Evolutionary conservation across 2,888 invertebrate species (phyloP).

Genomic region (Archips xylosteana): DNA sequence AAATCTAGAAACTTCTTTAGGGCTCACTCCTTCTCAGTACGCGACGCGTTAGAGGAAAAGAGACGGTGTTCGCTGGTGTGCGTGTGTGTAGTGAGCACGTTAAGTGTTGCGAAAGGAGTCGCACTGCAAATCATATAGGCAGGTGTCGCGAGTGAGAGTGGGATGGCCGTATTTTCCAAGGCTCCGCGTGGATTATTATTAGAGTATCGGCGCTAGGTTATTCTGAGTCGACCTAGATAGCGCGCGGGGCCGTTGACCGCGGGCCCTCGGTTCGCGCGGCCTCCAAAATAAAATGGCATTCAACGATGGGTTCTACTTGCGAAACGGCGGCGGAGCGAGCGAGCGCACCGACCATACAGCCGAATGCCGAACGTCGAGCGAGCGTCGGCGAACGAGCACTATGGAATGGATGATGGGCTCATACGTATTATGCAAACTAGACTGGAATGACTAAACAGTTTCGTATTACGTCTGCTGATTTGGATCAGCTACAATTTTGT

Average conservation of each 20-base stretch:
- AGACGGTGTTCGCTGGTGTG: slow-evolving; percentile 61
- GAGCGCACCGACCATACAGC: not conserved
- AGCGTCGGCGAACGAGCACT: slow-evolving; percentile 18
- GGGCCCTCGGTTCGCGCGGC: slow-evolving; percentile 82
- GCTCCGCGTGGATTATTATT: slow-evolving; percentile 80
- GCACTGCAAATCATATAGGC: slow-evolving; percentile 65
- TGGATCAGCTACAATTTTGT: slow-evolving; percentile 18
- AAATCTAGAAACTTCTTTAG: slow-evolving; percentile 62
- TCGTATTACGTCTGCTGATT: slow-evolving; percentile 31
- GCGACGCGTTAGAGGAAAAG: slow-evolving; percentile 64
- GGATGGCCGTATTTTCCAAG: slow-evolving; percentile 75
- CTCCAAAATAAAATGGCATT: slow-evolving; percentile 85
- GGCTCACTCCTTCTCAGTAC: slow-evolving; percentile 54
- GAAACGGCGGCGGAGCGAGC: slow-evolving; percentile 60
- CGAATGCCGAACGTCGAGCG: slow-evolving; percentile 21
- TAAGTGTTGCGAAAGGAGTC: slow-evolving; percentile 70
- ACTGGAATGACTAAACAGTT: slow-evolving; percentile 17
- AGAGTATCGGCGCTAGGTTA: slow-evolving; percentile 85
- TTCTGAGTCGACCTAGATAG: slow-evolving; percentile 85
- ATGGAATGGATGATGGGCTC: slow-evolving; percentile 16
- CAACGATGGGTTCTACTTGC: slow-evolving; percentile 84
- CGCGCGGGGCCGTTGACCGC: slow-evolving; percentile 83
- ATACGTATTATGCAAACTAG: slow-evolving; percentile 25
- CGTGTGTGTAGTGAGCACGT: slow-evolving; percentile 61
- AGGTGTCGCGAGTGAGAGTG: slow-evolving; percentile 71